Conservation (phyloP, 37 sponge, comb jelly and placozoan genomes). For the Theonella swinhoei region DNA sequence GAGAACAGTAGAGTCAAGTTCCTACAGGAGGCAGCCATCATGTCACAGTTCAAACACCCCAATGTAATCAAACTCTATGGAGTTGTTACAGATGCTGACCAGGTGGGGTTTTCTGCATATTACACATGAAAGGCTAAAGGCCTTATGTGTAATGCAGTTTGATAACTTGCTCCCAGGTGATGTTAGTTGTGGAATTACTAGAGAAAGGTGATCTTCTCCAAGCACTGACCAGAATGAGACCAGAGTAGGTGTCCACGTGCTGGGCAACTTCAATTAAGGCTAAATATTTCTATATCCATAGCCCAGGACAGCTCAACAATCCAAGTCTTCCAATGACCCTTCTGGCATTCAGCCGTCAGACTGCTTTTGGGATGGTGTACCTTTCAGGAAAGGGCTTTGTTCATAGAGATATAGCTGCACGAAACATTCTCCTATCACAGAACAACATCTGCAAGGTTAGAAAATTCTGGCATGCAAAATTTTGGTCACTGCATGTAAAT, state of each 20-base stretch:
- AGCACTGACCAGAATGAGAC: neutral
- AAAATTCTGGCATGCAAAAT: neutral
- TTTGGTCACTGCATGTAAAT: too few relatives aligned
- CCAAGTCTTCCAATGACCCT: neutral
- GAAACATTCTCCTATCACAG: constrained; percentile 35
- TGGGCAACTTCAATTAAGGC: neutral
- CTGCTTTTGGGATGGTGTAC: constrained; percentile 34
- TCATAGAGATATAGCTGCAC: constrained; percentile 50
- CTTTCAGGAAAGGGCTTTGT: constrained; percentile 31
- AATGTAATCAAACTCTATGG: constrained; percentile 2
- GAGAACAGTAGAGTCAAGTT: constrained; percentile 7
- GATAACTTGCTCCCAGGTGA: neutral
- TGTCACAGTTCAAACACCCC: constrained; percentile 19
- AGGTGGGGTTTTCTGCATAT: too few relatives aligned
- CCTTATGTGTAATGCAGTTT: too few relatives aligned
- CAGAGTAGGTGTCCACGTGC: constrained; percentile 1
- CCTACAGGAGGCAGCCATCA: constrained; percentile 25
- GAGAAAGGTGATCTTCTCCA: neutral
- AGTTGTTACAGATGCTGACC: neutral
- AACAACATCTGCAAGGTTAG: constrained; percentile 43
- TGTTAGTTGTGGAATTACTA: neutral
- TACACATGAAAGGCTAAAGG: too few relatives aligned
- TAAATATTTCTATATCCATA: neutral
- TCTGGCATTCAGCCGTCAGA: constrained; percentile 31
- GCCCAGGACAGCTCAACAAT: neutral